phyloP scores from a whole-genome alignment of 2,888 invertebrate genomes.

The Dynastes maya region DNA sequence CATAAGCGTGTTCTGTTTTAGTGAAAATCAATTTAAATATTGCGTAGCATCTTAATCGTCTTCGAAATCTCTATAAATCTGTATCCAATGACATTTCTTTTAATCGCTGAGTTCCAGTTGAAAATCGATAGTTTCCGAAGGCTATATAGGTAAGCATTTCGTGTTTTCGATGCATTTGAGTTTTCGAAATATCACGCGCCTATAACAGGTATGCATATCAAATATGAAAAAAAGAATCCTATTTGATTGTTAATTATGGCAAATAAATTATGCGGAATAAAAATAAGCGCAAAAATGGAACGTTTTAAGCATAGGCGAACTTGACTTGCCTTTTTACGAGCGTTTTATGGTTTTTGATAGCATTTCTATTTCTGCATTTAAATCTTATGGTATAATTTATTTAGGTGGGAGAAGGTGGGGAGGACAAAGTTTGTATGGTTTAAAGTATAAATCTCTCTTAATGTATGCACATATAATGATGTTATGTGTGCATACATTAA shows the following conservation, averaged over 20 bases:
- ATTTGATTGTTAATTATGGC: neutral
- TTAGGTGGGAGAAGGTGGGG: neutral
- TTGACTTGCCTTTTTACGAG: slow-evolving; percentile 15
- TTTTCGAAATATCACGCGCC: slow-evolving; percentile 13
- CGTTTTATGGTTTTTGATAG: slow-evolving; percentile 8
- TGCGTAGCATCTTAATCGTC: slow-evolving; percentile 13
- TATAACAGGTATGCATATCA: neutral
- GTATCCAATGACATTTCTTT: slow-evolving; percentile 19
- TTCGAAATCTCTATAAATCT: slow-evolving; percentile 9
- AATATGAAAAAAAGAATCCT: neutral
- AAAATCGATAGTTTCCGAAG: neutral
- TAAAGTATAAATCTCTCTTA: neutral
- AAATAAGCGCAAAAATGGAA: slow-evolving; percentile 12
- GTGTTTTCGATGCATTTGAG: neutral
- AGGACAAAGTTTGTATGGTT: neutral
- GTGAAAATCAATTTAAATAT: slow-evolving; percentile 20
- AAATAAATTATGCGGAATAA: slow-evolving; percentile 22
- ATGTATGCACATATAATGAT: neutral
- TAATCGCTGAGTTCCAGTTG: neutral
- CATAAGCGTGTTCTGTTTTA: slow-evolving; percentile 20
- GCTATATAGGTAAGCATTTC: neutral
- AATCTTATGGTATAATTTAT: neutral
- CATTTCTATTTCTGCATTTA: neutral
- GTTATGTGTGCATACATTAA: neutral
- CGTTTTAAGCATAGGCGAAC: slow-evolving; percentile 6